phyloP scores from a whole-genome alignment of 2,888 invertebrate genomes.

The Pilophorus perplexus region DNA sequence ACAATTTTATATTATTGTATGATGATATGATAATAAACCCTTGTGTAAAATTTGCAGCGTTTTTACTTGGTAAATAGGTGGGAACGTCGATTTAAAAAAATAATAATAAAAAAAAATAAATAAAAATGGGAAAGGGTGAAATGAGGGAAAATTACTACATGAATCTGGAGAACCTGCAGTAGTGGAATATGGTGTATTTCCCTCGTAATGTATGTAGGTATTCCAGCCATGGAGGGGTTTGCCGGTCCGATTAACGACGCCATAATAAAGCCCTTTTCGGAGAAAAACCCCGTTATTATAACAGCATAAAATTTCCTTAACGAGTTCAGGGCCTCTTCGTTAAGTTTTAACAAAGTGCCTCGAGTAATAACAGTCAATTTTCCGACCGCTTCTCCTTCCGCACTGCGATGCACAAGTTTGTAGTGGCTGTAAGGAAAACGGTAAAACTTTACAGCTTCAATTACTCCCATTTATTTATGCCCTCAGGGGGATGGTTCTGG shows the following conservation, averaged over 20 bases:
- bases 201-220: background rate
- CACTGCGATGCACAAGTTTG: slow-evolving; percentile 17
- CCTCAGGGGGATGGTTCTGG: background rate
- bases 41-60: too few relatives aligned
- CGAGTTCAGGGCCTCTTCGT: slow-evolving; percentile 17
- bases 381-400: background rate
- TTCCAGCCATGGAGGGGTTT: background rate
- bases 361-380: slow-evolving; percentile 30
- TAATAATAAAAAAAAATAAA: too few relatives aligned
- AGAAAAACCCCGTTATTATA: slow-evolving; percentile 3
- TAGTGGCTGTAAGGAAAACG: slow-evolving; percentile 26
- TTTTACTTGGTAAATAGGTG: too few relatives aligned
- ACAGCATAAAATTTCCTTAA: slow-evolving; percentile 16
- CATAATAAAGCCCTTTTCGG: background rate
- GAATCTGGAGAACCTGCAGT: background rate
- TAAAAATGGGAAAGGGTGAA: too few relatives aligned
- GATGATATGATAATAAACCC: too few relatives aligned
- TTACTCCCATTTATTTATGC: slow-evolving; percentile 37
- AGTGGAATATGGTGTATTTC: background rate
- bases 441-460: slow-evolving; percentile 35
- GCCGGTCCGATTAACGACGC: background rate
- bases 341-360: slow-evolving; percentile 28
- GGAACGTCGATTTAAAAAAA: too few relatives aligned
- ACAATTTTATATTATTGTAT: too few relatives aligned
- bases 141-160: too few relatives aligned